Evolutionary conservation across 2,888 invertebrate genomes (phyloP).

Genomic region (Punctoribates punctum): DNA sequence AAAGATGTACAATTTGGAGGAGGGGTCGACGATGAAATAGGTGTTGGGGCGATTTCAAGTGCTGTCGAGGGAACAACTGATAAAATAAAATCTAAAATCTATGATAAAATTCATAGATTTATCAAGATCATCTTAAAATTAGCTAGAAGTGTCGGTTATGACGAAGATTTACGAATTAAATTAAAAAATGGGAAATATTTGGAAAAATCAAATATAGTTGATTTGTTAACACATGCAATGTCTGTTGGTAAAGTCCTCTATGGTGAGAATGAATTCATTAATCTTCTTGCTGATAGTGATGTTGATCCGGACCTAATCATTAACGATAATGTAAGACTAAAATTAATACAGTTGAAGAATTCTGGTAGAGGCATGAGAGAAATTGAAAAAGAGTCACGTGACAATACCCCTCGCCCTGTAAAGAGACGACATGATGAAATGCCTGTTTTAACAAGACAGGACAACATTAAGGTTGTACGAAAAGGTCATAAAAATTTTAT

Average conservation of each 20-base stretch:
- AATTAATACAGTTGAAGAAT: background rate
- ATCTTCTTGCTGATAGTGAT: background rate
- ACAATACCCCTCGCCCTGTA: no score
- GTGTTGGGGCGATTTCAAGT: background rate
- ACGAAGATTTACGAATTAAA: conserved; percentile 14
- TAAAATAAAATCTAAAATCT: conserved; percentile 9
- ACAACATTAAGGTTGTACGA: background rate
- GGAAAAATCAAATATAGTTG: conserved; percentile 2
- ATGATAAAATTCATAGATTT: background rate
- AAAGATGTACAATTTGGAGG: background rate
- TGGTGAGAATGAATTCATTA: conserved; percentile 28
- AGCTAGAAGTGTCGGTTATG: conserved; percentile 26
- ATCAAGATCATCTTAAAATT: conserved; percentile 29
- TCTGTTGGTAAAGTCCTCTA: background rate
- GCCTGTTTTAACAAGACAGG: background rate
- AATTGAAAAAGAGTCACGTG: no score
- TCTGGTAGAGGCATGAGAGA: no score
- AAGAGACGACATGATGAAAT: no score
- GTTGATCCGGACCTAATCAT: conserved; percentile 22
- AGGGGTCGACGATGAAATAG: background rate
- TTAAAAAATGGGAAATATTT: conserved; percentile 13
- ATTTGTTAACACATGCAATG: conserved; percentile 21
- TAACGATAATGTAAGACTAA: conserved; percentile 19
- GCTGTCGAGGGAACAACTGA: background rate
- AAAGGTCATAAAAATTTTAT: background rate